Evolutionary conservation across 1,140 invertebrate species (phyloP), one percentile per base, ranked within the genome.

Genomic region (Calycopis cecrops): DNA sequence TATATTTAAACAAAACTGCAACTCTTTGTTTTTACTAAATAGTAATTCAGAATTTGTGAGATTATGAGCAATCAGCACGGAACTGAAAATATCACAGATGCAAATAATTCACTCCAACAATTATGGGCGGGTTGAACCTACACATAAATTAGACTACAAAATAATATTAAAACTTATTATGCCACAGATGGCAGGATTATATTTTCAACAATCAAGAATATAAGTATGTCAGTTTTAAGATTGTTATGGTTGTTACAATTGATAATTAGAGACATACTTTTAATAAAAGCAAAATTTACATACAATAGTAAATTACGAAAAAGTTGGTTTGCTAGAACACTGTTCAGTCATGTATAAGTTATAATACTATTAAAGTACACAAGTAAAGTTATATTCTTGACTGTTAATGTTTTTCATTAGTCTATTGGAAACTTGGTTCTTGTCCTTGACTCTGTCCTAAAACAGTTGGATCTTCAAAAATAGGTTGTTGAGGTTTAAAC

Each of bases 401-500:
- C 38, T 51, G n/a, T 35, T 52, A 35, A 54, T 12, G 12, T 53
- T 14, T 17, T 18, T 48, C 10, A 37, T 48, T 56, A 34, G 17
- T 40, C 62, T 79, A 85, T 63, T 87, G 79, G 68, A 69, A 85
- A 59, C 67, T 70, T 55, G 64, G 76, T 33, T 61, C 65, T 33
- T 77, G 80, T 35, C 57, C 67, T 57, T 76, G 76, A 50, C 63
- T 77, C 57, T 90, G 87, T 7, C 90, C 91, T 52, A 93, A 76
- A 37, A 90, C 89, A 35, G 91, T 90, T 7, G 93, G 92, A 76
- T 95, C 94, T 73, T 94, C 92, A 54, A 93, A 90, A 47, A 92
- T 88, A 1, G 93, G 90, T 16, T 90, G 87, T 55, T 92, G 90
- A 42, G 95, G 96, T 87, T 94, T 93, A 82, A 97, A 98, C 73